Base-by-base conservation (phyloP, 2,888 invertebrate genomes). In the Isotomurus palustris region DNA sequence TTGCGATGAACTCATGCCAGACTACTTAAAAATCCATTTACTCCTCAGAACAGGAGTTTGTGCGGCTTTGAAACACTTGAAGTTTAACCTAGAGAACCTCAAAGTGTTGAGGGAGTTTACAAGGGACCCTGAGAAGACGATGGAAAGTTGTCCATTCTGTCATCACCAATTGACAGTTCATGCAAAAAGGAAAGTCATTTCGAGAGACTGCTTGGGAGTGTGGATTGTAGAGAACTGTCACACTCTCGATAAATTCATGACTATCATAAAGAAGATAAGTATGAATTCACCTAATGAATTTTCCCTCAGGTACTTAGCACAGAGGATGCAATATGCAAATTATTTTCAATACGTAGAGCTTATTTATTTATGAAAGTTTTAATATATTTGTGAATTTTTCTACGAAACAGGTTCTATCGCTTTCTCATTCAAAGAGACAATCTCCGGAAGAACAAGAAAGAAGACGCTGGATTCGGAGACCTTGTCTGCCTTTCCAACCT, bases 271-370 rank as follows among this genome's bases (percentile, higher is more conserved):
- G 25, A 50, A 51, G 10, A 27, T 50, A n/a, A 35, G 41, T 4
- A 40, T 67, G 12, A 67, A 65, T 56, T 32, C 36, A 6, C 44
- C 49, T 19, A 56, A 51, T 24, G 53, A 35, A 5, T 64, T 67
- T 48, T 65, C 64, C 3, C 19, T 65, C 22, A 60, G 56, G 67
- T 67, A 56, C 2, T n/a, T n/a, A n/a, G n/a, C n/a, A n/a, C n/a
- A n/a, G n/a, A n/a, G n/a, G n/a, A n/a, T n/a, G n/a, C n/a, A n/a
- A n/a, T n/a, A n/a, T n/a, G n/a, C n/a, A n/a, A n/a, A n/a, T n/a
- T n/a, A n/a, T n/a, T n/a, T n/a, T n/a, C n/a, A n/a, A n/a, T n/a
- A n/a, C n/a, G n/a, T n/a, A n/a, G n/a, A n/a, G n/a, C n/a, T n/a
- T n/a, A n/a, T n/a, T n/a, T n/a, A 53, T 22, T 36, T 10, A 45